Evolutionary conservation across 1,140 invertebrate species (phyloP), one percentile per base, ranked within the genome.

Genomic region (Apis dorsata): DNA sequence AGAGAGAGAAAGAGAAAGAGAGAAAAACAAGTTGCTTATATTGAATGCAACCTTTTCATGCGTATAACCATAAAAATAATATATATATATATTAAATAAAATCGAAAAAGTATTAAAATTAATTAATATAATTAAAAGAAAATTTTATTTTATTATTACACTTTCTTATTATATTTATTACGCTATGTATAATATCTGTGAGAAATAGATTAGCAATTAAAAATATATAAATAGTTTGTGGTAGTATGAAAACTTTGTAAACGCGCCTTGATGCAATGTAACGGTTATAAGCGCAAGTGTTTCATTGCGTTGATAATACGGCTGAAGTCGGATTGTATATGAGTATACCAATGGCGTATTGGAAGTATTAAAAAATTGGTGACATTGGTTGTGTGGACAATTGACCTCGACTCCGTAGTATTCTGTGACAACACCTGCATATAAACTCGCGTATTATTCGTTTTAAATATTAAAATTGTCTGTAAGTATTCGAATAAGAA

Each of bases 361-460:
- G 59, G n/a, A 63, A 71, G 71, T 15, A 72, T 85, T 24, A 24
- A 68, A 57, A 57, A 44, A 34, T 17, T 55, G 59, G 57, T 34
- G 44, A 73, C 34, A 76, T 7, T 79, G 57, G 44, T 53, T 44
- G 24, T 44, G n/a, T 1, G 24, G 13, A 24, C 19, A 2, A 59
- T 65, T 19, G 80, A 80, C 60, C 69, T 78, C 71, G 55, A 55
- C 57, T 85, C 51, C 11, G 51, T 62, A 21, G 71, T 49, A 59
- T 88, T 78, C 81, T 85, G 84, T 88, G 89, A 92, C 90, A 86
- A 91, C 91, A 92, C 83, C 88, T 91, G 90, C 90, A 91, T 91
- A 83, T 89, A 89, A 92, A 92, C 88, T 90, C 83, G 83, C 72
- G 79, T 79, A 90, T 92, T 90, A 91, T 91, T 90, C 76, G 68